Percentiles rank a stretch among this genome's conserved stretches.
phyloP scores from a whole-genome alignment of 2,797 vertebrate genomes.

The Strix occidentalis region DNA sequence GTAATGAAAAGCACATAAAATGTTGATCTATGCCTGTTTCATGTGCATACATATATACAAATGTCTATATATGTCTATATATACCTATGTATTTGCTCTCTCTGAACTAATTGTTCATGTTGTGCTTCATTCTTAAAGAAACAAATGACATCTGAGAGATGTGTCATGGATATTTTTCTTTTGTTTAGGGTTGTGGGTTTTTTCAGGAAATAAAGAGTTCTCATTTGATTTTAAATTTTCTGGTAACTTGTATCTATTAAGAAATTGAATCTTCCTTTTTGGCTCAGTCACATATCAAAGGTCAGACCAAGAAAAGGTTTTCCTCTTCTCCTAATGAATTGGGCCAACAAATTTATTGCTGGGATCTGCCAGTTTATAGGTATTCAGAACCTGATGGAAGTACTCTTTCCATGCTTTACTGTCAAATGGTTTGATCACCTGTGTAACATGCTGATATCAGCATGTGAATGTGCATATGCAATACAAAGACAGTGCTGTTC shows the following conservation, averaged over 20 bases:
- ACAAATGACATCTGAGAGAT: background rate
- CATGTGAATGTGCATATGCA: fast-evolving
- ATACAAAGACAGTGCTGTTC: background rate
- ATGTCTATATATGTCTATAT: background rate
- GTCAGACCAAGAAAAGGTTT: background rate
- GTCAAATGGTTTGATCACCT: background rate
- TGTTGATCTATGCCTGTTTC: background rate
- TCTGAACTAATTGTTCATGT: background rate
- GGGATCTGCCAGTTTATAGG: background rate
- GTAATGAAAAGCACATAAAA: background rate
- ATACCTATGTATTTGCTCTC: background rate
- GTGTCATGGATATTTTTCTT: background rate
- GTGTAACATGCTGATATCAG: background rate
- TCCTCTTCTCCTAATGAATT: background rate
- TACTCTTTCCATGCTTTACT: background rate
- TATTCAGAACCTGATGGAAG: background rate
- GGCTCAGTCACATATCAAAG: background rate
- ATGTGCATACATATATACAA: background rate
- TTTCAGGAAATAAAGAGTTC: background rate
- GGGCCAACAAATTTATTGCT: background rate
- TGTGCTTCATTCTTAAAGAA: background rate
- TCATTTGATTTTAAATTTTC: background rate
- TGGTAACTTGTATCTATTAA: background rate
- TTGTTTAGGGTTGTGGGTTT: fast-evolving
- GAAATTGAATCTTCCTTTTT: background rate